Evolutionary conservation across 2,113 vertebrate genomes (phyloP).

Genomic region (Chrysochloris asiatica): DNA sequence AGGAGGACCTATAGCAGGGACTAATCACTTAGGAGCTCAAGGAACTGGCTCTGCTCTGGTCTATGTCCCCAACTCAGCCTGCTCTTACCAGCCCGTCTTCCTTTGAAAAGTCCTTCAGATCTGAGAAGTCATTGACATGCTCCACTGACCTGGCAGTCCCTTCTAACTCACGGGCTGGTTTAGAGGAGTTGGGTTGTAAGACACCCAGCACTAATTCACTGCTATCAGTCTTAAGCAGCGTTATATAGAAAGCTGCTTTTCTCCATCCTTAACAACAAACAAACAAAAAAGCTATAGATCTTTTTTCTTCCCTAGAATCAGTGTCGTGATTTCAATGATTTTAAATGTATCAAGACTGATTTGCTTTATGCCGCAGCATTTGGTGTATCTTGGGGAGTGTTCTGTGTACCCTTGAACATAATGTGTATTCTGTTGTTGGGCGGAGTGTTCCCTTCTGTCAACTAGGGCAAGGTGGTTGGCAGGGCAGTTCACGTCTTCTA

Average conservation of each 20-base stretch:
- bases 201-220: too few relatives aligned
- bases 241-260: neutral
- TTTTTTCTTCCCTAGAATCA: neutral
- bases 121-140: neutral
- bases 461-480: neutral
- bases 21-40: neutral
- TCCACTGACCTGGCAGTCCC: neutral
- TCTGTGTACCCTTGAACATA: neutral
- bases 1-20: neutral
- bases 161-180: neutral
- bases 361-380: neutral
- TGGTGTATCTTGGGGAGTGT: neutral
- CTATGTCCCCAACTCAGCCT: neutral
- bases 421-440: neutral
- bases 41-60: neutral
- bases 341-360: neutral
- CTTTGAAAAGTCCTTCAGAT: neutral
- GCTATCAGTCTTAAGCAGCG: neutral
- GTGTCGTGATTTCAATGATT: neutral
- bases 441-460: neutral
- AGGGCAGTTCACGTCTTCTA: neutral
- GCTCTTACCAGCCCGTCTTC: neutral
- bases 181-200: neutral
- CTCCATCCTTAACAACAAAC: neutral
- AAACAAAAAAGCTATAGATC: fast-evolving